phyloP scores from a whole-genome alignment of 2,113 vertebrate genomes.

The Phocoena phocoena region DNA sequence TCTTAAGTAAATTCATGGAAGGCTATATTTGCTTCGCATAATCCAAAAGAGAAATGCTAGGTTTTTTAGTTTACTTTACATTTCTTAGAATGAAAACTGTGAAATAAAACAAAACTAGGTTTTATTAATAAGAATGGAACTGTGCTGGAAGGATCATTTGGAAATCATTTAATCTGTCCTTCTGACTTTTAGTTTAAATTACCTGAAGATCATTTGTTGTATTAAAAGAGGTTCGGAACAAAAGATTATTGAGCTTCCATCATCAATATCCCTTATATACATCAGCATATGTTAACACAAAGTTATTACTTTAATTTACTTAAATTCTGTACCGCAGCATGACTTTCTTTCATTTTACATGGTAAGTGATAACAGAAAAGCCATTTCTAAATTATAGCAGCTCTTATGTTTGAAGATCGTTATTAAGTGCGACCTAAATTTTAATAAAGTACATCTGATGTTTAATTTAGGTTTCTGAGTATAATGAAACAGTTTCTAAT shows the following conservation, averaged over 20 bases:
- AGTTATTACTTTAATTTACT: constrained; percentile 62
- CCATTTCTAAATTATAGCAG: background rate
- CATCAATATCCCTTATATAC: background rate
- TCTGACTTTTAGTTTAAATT: constrained; percentile 45
- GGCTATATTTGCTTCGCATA: background rate
- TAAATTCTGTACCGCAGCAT: background rate
- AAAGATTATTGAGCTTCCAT: background rate
- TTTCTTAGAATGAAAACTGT: background rate
- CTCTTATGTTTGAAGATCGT: constrained; percentile 4
- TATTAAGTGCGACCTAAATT: background rate
- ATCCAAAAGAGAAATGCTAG: constrained; percentile 19
- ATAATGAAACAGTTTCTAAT: constrained; percentile 34
- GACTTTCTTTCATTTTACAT: constrained; percentile 5
- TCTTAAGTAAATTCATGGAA: constrained; percentile 15
- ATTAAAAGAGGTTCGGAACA: background rate
- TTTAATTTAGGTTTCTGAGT: constrained; percentile 50
- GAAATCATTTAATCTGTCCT: constrained; percentile 10
- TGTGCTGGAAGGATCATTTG: background rate
- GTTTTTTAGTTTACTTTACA: background rate
- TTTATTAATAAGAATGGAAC: background rate
- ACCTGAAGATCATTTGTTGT: constrained; percentile 46
- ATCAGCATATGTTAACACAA: constrained; percentile 43
- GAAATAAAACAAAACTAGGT: background rate
- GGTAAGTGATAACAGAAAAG: background rate
- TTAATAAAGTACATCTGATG: constrained; percentile 49